phyloP scores from a whole-genome alignment of 2,113 vertebrate species.

The Conger conger region DNA sequence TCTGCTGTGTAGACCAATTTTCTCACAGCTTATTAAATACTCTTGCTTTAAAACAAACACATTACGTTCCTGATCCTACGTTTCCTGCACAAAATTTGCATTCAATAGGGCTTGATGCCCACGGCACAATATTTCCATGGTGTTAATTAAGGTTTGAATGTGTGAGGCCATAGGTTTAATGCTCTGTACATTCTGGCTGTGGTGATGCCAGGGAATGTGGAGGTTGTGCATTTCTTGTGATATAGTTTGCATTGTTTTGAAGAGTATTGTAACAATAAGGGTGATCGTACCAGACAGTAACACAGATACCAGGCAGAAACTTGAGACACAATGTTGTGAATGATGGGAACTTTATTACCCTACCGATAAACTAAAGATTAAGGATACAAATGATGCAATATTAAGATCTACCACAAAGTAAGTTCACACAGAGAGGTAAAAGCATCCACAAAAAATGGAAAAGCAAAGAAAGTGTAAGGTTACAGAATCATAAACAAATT shows the following conservation, averaged over 20 bases:
- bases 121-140: too few relatives aligned
- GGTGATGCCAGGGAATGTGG: background rate
- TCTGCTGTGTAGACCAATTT: too few relatives aligned
- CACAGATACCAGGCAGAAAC: background rate
- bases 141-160: background rate
- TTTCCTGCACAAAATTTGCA: too few relatives aligned
- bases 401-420: slow-evolving; percentile 1
- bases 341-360: slow-evolving; percentile 15
- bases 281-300: background rate
- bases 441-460: background rate
- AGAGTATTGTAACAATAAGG: too few relatives aligned
- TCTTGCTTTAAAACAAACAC: too few relatives aligned
- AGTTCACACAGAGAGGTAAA: background rate
- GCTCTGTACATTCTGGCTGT: background rate
- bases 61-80: too few relatives aligned
- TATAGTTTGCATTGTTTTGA: background rate
- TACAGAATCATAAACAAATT: background rate
- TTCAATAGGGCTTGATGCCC: too few relatives aligned
- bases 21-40: too few relatives aligned
- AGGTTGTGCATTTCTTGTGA: background rate
- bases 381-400: slow-evolving; percentile 7
- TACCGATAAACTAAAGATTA: slow-evolving; percentile 21
- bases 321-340: background rate
- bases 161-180: background rate
- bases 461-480: background rate